phyloP scores from a whole-genome alignment of 2,888 invertebrate species.

The Gryllus longicercus region DNA sequence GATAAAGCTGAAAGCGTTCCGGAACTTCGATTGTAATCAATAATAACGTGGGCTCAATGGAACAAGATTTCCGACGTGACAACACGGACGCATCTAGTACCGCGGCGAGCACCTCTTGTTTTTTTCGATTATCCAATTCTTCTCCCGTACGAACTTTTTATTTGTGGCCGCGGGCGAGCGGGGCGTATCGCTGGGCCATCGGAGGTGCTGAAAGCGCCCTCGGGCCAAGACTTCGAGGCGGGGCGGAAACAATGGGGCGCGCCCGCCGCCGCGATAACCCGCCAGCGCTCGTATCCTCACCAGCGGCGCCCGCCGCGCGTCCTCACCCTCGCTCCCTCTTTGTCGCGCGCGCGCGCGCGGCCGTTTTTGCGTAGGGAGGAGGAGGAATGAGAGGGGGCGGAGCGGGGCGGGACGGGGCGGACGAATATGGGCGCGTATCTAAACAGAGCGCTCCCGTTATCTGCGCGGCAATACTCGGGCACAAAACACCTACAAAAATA shows the following conservation, averaged over 20 bases:
- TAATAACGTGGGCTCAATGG: too few relatives aligned
- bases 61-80: too few relatives aligned
- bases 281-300: too few relatives aligned
- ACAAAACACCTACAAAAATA: conserved; percentile 8
- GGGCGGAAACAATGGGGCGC: neutral
- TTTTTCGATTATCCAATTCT: conserved; percentile 4
- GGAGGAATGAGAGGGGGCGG: neutral
- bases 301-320: neutral
- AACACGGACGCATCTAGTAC: too few relatives aligned
- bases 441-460: conserved; percentile 8
- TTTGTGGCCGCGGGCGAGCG: neutral
- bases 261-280: too few relatives aligned
- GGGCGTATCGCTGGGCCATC: conserved; percentile 17
- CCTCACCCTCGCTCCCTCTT: neutral
- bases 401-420: neutral
- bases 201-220: neutral
- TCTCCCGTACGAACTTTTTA: neutral
- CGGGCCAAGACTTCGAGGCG: conserved; percentile 1
- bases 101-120: neutral
- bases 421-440: neutral
- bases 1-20: too few relatives aligned
- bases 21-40: too few relatives aligned
- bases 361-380: neutral
- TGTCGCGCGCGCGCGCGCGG: neutral
- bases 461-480: conserved; percentile 1